Percentiles rank a stretch among this genome's conserved stretches.
Evolutionary conservation across 2,113 vertebrate species (phyloP).

Genomic region (Eira barbara): DNA sequence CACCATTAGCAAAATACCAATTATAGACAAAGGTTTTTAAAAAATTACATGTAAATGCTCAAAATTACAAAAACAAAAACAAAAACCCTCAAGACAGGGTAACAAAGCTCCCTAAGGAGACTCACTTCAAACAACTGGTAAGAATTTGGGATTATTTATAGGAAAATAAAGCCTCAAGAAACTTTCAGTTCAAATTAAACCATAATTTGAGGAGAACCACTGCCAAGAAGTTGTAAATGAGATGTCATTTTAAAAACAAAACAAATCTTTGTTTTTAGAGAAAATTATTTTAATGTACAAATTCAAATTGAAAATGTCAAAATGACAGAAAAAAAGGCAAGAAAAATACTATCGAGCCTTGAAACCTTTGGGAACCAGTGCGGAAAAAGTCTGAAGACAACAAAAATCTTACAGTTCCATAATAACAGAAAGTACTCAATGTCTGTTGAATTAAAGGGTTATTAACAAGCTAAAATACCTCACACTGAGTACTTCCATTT

Average conservation of each 20-base stretch:
- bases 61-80: background rate
- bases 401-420: background rate
- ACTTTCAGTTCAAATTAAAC: slow-evolving; percentile 19
- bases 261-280: background rate
- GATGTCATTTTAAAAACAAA: background rate
- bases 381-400: background rate
- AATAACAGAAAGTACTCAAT: background rate
- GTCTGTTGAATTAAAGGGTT: background rate
- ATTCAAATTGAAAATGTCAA: background rate
- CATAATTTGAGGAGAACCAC: background rate
- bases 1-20: slow-evolving; percentile 28
- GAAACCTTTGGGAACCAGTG: background rate
- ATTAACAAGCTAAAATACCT: background rate
- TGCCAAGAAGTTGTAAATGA: background rate
- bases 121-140: background rate
- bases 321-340: background rate
- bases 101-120: background rate
- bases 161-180: background rate
- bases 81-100: background rate
- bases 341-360: background rate
- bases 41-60: slow-evolving; percentile 19
- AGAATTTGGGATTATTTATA: slow-evolving; percentile 5
- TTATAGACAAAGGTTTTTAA: background rate
- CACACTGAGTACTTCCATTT: background rate
- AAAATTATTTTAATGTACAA: slow-evolving; percentile 37